phyloP scores from a whole-genome alignment of 2,113 vertebrate species.

The Sapajus apella region DNA sequence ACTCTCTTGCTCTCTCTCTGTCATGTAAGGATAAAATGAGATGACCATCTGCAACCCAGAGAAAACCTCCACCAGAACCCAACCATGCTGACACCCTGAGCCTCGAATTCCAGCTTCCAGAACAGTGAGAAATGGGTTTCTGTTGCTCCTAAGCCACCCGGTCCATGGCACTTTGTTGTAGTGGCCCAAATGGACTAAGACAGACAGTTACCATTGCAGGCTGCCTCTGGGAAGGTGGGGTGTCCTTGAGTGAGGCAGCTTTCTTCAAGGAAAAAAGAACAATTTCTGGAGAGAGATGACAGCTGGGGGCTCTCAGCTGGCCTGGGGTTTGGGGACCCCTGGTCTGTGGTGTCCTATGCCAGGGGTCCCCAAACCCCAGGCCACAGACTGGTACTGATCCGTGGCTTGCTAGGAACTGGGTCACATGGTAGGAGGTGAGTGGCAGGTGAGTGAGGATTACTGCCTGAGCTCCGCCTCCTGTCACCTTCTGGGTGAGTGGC shows the following conservation, averaged over 20 bases:
- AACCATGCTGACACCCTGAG: not conserved
- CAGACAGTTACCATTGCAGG: not conserved
- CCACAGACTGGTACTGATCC: no score
- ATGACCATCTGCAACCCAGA: not conserved
- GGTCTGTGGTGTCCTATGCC: no score
- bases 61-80: not conserved
- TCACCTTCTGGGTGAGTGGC: no score
- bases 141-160: not conserved
- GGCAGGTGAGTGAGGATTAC: no score
- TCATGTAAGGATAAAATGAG: not conserved
- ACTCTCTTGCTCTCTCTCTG: not conserved
- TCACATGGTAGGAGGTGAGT: no score
- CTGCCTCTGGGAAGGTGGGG: not conserved
- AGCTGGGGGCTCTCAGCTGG: not conserved
- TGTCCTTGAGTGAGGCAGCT: not conserved
- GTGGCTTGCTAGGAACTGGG: no score
- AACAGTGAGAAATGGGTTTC: not conserved
- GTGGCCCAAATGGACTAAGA: not conserved
- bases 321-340: no score
- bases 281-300: not conserved
- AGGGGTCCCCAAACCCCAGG: no score
- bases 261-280: not conserved
- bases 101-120: not conserved
- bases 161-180: not conserved
- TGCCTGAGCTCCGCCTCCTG: no score